These are phyloP conservation scores for Onychomys torridus DNA, from an alignment of 2,797 vertebrate species.

Conservation along the genomic window DNA sequence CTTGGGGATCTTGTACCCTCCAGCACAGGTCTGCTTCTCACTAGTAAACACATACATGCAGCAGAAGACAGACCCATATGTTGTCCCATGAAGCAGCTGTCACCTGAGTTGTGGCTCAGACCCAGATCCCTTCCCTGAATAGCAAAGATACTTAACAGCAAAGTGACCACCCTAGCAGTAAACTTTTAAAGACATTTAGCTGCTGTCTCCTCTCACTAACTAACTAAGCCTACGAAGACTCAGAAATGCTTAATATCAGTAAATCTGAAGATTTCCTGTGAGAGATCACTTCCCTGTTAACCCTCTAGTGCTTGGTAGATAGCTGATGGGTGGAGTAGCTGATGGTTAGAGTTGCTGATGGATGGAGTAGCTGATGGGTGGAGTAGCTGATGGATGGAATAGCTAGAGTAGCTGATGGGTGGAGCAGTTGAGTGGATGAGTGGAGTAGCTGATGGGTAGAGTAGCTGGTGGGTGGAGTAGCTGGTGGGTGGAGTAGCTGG, in stretches of 20 bases:
- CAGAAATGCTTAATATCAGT: background rate
- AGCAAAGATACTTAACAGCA: background rate
- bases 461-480: too few species aligned
- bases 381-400: background rate
- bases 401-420: background rate
- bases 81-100: background rate
- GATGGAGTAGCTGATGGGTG: background rate
- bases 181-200: background rate
- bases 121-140: background rate
- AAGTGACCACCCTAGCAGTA: background rate
- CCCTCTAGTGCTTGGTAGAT: background rate
- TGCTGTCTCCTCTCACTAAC: background rate
- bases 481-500: too few species aligned
- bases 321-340: background rate
- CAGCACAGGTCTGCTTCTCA: background rate
- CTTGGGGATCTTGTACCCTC: background rate
- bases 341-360: background rate
- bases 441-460: background rate
- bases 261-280: background rate
- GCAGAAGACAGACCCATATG: rapidly evolving
- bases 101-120: rapidly evolving
- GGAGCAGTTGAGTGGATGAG: background rate
- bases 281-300: background rate
- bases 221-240: background rate
- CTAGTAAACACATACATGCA: rapidly evolving